Percentiles rank a stretch among this genome's conserved stretches.
Conservation (phyloP, 2,113 vertebrate species). For the Chamaetylas fuelleborni region DNA sequence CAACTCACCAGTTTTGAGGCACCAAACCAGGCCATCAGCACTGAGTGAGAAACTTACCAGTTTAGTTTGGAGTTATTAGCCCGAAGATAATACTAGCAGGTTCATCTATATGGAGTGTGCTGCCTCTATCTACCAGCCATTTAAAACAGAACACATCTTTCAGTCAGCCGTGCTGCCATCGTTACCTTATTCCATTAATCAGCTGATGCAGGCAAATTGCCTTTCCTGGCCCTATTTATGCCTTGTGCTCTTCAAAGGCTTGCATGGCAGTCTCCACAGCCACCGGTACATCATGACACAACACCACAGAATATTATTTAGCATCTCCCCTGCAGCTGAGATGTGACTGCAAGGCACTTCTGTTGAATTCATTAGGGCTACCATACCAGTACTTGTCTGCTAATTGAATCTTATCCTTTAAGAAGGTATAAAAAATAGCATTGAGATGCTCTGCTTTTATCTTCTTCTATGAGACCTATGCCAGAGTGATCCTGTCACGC, state of each 20-base stretch:
- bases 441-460: background rate
- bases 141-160: background rate
- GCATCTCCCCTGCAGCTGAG: background rate
- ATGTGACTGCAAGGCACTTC: background rate
- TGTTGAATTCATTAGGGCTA: background rate
- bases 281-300: background rate
- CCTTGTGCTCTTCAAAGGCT: background rate
- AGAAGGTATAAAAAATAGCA: slow-evolving; percentile 16
- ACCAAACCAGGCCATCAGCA: background rate
- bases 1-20: background rate
- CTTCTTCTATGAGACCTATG: background rate
- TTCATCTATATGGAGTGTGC: background rate
- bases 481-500: background rate
- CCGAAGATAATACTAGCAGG: background rate
- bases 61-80: background rate
- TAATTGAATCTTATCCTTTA: slow-evolving; percentile 22
- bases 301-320: background rate
- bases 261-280: background rate
- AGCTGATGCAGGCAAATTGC: background rate
- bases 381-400: background rate
- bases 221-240: background rate
- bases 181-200: background rate
- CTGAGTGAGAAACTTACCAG: background rate
- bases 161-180: background rate
- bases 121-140: background rate